Conservation (phyloP, 2,113 vertebrate genomes). For the Anoplopoma fimbria region DNA sequence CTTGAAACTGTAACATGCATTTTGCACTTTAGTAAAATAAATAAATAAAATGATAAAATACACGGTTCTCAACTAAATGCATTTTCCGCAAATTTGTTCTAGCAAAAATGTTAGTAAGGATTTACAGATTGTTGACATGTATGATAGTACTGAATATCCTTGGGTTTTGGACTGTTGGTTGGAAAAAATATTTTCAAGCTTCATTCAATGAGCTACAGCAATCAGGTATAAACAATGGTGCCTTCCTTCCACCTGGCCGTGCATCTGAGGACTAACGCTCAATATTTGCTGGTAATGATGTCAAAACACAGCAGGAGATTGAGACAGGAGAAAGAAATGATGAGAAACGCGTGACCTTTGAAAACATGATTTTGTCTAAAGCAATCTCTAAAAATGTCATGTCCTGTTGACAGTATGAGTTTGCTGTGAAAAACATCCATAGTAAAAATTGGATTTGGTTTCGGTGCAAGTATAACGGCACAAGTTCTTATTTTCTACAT, state of each 20-base stretch:
- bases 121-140: not conserved
- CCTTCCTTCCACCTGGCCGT: not conserved
- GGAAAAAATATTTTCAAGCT: not conserved
- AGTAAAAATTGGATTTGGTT: not conserved
- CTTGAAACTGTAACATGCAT: not conserved
- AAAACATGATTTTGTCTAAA: not conserved
- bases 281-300: not conserved
- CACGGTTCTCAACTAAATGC: not conserved
- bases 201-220: not conserved
- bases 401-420: not conserved
- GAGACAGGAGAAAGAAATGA: not conserved
- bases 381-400: not conserved
- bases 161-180: not conserved
- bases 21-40: not conserved
- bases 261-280: not conserved
- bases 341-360: not conserved
- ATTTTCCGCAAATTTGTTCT: not conserved
- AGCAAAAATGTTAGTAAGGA: not conserved
- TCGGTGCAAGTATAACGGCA: not conserved
- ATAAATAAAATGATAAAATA: not conserved
- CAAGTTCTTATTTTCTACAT: not conserved
- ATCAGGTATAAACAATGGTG: no score
- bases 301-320: not conserved
- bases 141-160: not conserved
- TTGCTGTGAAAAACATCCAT: not conserved